A percentile compares a stretch with the other conserved stretches of the same genome.
These are phyloP conservation scores for Monopterus albus DNA, from an alignment of 2,113 vertebrate genomes.

Conservation along the genomic window DNA sequence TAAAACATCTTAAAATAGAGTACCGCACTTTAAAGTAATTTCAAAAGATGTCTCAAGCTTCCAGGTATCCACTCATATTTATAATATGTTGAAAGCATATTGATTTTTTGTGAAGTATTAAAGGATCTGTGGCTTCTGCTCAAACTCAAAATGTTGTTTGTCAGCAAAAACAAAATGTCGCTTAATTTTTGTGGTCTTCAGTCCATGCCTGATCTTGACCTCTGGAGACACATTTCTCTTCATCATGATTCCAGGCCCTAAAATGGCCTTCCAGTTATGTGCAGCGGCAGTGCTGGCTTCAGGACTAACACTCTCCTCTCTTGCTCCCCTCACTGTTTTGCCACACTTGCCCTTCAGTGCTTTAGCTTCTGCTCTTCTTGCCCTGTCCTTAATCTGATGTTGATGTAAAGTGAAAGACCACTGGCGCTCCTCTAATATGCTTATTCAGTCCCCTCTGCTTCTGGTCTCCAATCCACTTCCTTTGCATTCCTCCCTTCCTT, in stretches of 20 bases:
- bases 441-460: slow-evolving; percentile 37
- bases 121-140: background rate
- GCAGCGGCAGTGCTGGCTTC: slow-evolving; percentile 44
- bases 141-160: background rate
- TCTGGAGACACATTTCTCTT: slow-evolving; percentile 3
- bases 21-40: background rate
- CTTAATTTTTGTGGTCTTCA: slow-evolving; percentile 5
- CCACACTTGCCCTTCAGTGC: slow-evolving; percentile 60
- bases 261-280: slow-evolving; percentile 33
- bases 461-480: slow-evolving; percentile 61
- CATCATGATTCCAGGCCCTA: slow-evolving; percentile 32
- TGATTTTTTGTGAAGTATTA: no score
- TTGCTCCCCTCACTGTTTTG: slow-evolving; percentile 40
- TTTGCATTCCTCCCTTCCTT: slow-evolving; percentile 68
- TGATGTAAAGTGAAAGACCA: slow-evolving; percentile 75
- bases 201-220: background rate
- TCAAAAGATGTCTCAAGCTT: background rate
- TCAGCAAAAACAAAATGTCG: background rate
- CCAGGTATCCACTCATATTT: background rate
- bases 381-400: slow-evolving; percentile 64
- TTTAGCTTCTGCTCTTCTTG: slow-evolving; percentile 45
- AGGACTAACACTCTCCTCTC: slow-evolving; percentile 58
- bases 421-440: slow-evolving; percentile 68
- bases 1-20: background rate
- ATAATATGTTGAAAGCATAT: no score